A percentile compares a stretch with the other conserved stretches of the same genome.
Evolutionary conservation across 1,140 invertebrate species (phyloP).

Genomic region (Micrasema longulum): DNA sequence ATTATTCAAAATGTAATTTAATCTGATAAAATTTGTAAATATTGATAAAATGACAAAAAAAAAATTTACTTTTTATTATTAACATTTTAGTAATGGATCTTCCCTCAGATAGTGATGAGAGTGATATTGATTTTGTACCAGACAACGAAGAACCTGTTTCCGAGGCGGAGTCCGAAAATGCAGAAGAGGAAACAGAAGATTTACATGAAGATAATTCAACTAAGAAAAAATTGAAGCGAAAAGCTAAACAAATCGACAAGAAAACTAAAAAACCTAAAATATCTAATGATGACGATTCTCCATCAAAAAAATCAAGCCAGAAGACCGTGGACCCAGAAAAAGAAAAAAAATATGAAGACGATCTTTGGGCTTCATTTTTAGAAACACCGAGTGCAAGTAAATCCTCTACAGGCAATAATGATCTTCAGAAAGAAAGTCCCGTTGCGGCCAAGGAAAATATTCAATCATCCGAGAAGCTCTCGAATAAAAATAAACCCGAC

Average conservation of each 20-base stretch:
- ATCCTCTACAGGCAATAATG: background rate
- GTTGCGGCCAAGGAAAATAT: background rate
- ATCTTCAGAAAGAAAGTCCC: background rate
- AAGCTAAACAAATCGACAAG: constrained; percentile 52
- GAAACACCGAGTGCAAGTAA: constrained; percentile 61
- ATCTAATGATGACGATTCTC: constrained; percentile 53
- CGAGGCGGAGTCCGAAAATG: constrained; percentile 59
- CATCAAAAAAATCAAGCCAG: constrained; percentile 58
- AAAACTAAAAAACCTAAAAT: constrained; percentile 55
- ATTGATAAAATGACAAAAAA: too few relatives aligned
- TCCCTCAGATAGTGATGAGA: constrained; percentile 63
- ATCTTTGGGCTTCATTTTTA: constrained; percentile 81
- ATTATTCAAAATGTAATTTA: background rate
- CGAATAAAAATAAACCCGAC: background rate
- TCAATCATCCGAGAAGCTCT: background rate
- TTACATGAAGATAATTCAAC: constrained; percentile 61
- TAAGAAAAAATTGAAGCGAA: constrained; percentile 60
- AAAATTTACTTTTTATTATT: background rate
- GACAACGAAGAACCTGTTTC: constrained; percentile 57
- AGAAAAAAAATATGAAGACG: constrained; percentile 77
- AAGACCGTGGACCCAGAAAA: constrained; percentile 67
- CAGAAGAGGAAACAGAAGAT: constrained; percentile 62
- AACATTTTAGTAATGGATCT: constrained; percentile 51
- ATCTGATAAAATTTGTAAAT: too few relatives aligned
- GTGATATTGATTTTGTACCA: constrained; percentile 67